These are phyloP conservation scores for Himalopsyche tibetana DNA, from an alignment of 2,888 invertebrate genomes.

Conservation along the genomic window DNA sequence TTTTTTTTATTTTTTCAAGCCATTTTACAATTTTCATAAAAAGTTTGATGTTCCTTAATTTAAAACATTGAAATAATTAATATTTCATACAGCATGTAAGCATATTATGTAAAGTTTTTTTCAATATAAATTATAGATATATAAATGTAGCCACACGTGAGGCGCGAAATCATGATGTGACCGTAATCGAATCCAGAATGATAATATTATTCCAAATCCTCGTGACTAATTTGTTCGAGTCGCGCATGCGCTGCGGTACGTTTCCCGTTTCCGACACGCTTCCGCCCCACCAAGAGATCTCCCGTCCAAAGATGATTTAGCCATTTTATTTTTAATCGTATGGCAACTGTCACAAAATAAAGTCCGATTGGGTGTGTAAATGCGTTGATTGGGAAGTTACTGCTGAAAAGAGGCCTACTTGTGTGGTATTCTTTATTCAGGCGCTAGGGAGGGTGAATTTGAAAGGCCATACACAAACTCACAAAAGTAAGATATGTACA, in stretches of 20 bases:
- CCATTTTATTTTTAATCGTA: not conserved
- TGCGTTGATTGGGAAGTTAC: not conserved
- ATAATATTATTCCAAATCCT: conserved; percentile 26
- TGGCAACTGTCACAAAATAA: not conserved
- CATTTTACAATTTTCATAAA: too few species aligned
- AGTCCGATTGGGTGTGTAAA: conserved; percentile 8
- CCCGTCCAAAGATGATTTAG: not conserved
- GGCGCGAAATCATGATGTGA: not conserved
- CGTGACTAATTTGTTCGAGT: conserved; percentile 15
- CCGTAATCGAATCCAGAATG: not conserved
- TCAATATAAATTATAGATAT: too few species aligned
- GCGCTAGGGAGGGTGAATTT: not conserved
- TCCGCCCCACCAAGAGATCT: not conserved
- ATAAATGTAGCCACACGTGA: not conserved
- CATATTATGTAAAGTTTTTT: too few species aligned
- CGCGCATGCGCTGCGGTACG: conserved; percentile 25
- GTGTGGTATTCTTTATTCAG: not conserved
- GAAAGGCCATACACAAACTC: too few species aligned
- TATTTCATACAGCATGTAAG: too few species aligned
- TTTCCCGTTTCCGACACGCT: conserved; percentile 26
- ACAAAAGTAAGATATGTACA: too few species aligned
- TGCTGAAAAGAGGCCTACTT: not conserved
- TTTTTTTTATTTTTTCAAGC: too few species aligned
- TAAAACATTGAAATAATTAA: too few species aligned
- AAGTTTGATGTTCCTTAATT: too few species aligned